Percentiles rank a stretch among this genome's conserved stretches.
Evolutionary conservation across 2,888 invertebrate species (phyloP).

Genomic region (Macrosoma leucophasiata): DNA sequence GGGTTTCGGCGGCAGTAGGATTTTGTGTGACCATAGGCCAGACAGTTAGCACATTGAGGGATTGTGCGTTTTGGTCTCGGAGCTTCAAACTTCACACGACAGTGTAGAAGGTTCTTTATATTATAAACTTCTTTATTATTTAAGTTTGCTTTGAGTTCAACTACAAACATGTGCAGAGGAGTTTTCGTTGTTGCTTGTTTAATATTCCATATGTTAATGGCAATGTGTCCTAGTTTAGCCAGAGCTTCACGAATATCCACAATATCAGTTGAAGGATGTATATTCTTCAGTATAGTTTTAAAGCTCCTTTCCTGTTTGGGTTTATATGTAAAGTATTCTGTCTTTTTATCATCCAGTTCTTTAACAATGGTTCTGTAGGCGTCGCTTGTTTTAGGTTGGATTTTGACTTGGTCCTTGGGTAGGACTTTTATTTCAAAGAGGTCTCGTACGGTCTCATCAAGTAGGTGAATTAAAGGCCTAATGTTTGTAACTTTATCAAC

Average conservation of each 20-base stretch:
- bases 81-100: background rate
- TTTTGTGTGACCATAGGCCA: slow-evolving; percentile 7
- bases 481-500: too few relatives aligned
- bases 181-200: slow-evolving; percentile 15
- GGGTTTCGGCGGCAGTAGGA: slow-evolving; percentile 1
- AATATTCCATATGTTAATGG: slow-evolving; percentile 21
- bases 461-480: too few relatives aligned
- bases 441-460: too few relatives aligned
- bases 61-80: too few relatives aligned
- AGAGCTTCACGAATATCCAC: too few relatives aligned
- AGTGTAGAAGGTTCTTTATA: slow-evolving; percentile 6
- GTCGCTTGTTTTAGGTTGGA: too few relatives aligned
- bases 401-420: too few relatives aligned
- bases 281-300: slow-evolving; percentile 21
- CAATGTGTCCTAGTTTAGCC: slow-evolving; percentile 11
- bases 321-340: slow-evolving; percentile 18
- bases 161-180: slow-evolving; percentile 16
- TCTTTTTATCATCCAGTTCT: slow-evolving; percentile 13
- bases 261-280: slow-evolving; percentile 20
- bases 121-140: slow-evolving; percentile 16
- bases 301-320: slow-evolving; percentile 17
- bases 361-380: too few relatives aligned
- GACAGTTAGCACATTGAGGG: background rate
- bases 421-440: too few relatives aligned
- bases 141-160: slow-evolving; percentile 10